These are phyloP conservation scores for Calameuta filiformis DNA, from an alignment of 2,888 invertebrate genomes.

Conservation along the genomic window DNA sequence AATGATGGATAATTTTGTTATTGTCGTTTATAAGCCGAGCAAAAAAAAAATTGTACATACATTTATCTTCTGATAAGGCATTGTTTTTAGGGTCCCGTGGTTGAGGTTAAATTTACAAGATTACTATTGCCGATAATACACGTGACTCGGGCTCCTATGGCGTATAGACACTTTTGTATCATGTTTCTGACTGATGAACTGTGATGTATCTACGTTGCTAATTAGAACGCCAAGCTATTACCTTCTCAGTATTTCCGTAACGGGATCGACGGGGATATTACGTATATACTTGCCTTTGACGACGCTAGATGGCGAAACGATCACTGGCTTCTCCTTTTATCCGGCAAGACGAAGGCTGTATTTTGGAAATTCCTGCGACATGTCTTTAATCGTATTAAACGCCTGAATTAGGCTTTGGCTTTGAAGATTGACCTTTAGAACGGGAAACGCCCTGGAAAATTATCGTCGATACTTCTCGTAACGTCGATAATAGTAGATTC, in stretches of 20 bases:
- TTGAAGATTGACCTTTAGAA: background rate
- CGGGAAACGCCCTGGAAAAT: background rate
- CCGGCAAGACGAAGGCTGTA: slow-evolving; percentile 1
- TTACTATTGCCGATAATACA: background rate
- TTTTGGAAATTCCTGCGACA: background rate
- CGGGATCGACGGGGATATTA: background rate
- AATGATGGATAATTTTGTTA: too few relatives aligned
- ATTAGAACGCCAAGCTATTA: background rate
- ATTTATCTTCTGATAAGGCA: background rate
- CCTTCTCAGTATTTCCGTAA: background rate
- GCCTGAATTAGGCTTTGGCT: background rate
- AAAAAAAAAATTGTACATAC: background rate
- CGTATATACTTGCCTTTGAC: slow-evolving; percentile 15
- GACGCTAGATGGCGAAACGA: slow-evolving; percentile 41
- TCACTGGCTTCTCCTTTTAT: slow-evolving; percentile 15
- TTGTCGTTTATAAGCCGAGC: background rate
- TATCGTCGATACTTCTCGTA: background rate
- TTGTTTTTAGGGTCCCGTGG: background rate
- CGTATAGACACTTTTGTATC: background rate
- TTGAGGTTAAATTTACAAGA: too few relatives aligned
- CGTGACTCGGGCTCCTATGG: background rate
- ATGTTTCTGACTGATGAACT: background rate
- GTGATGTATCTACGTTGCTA: background rate
- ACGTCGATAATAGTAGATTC: background rate
- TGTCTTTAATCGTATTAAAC: background rate